Evolutionary conservation across 2,797 vertebrate species (phyloP).

Genomic region (Amblyraja radiata): DNA sequence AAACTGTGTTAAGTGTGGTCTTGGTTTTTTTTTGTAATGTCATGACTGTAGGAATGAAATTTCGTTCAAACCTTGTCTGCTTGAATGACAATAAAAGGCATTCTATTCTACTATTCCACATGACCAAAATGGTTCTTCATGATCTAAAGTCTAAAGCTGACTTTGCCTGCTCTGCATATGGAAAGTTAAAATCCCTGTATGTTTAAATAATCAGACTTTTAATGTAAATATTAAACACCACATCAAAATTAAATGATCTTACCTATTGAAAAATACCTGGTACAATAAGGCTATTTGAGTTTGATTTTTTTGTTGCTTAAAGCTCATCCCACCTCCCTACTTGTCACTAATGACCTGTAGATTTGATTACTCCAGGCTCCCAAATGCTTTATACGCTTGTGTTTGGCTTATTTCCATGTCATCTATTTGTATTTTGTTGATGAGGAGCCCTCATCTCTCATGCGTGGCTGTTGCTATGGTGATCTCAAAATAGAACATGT

Average conservation of each 20-base stretch:
- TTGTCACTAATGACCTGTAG: not conserved
- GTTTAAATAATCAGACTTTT: not conserved
- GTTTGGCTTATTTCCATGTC: not conserved
- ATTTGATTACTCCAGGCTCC: conserved; percentile 23
- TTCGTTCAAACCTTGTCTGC: too few species aligned
- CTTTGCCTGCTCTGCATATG: not conserved
- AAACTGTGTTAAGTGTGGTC: too few species aligned
- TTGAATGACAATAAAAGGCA: too few species aligned
- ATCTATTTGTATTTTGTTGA: conserved; percentile 29
- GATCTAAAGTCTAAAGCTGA: not conserved
- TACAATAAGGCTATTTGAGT: not conserved
- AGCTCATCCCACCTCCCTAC: not conserved
- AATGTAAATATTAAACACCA: not conserved
- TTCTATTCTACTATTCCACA: too few species aligned
- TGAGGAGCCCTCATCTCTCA: conserved; percentile 12
- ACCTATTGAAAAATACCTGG: not conserved
- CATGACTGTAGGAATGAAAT: too few species aligned
- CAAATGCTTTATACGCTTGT: not conserved
- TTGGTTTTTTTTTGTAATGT: too few species aligned
- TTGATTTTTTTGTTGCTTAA: conserved; percentile 1
- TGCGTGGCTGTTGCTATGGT: conserved; percentile 27
- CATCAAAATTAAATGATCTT: not conserved
- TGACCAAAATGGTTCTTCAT: not conserved
- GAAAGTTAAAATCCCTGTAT: not conserved
- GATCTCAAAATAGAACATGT: conserved; percentile 19